These are phyloP conservation scores for Enteromius anoplus DNA, from an alignment of 2,797 vertebrate genomes.

Conservation along the genomic window DNA sequence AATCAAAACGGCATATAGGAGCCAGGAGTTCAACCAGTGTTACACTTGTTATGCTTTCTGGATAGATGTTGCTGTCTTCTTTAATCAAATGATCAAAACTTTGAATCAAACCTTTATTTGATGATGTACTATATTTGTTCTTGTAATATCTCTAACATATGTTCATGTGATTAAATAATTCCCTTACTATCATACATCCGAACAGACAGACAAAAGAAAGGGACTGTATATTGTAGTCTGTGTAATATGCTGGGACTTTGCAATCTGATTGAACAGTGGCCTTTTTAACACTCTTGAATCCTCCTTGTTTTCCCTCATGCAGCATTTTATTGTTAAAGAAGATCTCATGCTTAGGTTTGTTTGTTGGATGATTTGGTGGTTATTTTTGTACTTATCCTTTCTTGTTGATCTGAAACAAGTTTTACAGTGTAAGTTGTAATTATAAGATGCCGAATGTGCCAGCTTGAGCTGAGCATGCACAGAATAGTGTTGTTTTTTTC, in stretches of 20 bases:
- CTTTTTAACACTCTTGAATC: constrained; percentile 6
- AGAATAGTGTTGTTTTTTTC: constrained; percentile 23
- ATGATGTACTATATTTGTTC: constrained; percentile 64
- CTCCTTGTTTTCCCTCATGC: neutral
- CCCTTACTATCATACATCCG: neutral
- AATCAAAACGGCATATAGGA: constrained; percentile 8
- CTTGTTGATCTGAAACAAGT: constrained; percentile 14
- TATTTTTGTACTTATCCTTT: constrained; percentile 19
- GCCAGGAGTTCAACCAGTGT: constrained; percentile 58
- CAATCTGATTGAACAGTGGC: constrained; percentile 21
- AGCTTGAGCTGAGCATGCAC: constrained; percentile 13
- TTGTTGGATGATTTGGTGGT: constrained; percentile 8
- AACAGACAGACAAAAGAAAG: neutral
- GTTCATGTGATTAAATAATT: neutral
- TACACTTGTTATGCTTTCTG: constrained; percentile 44
- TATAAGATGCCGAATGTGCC: constrained; percentile 23
- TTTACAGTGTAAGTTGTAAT: constrained; percentile 5
- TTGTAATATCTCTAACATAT: constrained; percentile 48
- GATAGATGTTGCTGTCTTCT: constrained; percentile 42
- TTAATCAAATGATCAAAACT: constrained; percentile 59
- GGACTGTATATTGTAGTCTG: constrained; percentile 31
- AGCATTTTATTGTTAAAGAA: constrained; percentile 2
- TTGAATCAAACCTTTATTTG: constrained; percentile 54
- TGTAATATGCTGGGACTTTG: constrained; percentile 24
- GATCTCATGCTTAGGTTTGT: neutral